Evolutionary conservation across 2,113 vertebrate species (phyloP), one percentile per base, ranked within the genome.

Genomic region (Aphelocoma coerulescens): DNA sequence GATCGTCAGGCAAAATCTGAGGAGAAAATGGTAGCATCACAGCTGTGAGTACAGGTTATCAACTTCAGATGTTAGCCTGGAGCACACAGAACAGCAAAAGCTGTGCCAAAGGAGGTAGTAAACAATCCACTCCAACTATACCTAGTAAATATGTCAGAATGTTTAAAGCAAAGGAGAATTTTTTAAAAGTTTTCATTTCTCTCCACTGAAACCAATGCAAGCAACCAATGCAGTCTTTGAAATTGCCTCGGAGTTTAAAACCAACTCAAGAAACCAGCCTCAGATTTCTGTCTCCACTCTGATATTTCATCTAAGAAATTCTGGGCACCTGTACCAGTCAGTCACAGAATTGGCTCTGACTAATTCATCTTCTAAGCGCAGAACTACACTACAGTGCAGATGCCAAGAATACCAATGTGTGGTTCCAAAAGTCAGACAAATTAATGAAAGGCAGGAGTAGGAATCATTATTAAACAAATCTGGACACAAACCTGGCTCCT

Each of bases 1-100:
- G 99, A 97, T 99, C 99, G 87, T 99, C 99, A 92, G 99, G 99
- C 77, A 99, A 98, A 95, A 99, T 99, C 99, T 99, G 96, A 93
- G 93, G 63, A 91, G 66, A 75, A 90, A 94, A 88, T 7, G 22
- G 48, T 3, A 85, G 33, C 37, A 65, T 32, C 44, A 88, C 24
- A 84, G 30, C 10, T 59, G 1, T 80, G 6, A 88, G 28, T 11
- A 86, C 3, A 3, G 28, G 58, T 22, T 44, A 78, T 14, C 18
- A 43, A 39, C 7, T 84, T 89, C n/a, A 86, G 23, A 22, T 44
- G 21, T 27, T 46, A 86, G 35, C 10, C 43, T 63, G 24, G 28
- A 67, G n/a, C 27, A 92, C 21, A 33, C 1, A 23, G 37, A 62
- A 78, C 26, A 92, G 49, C 69, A 85, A 65, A 54, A 55, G 14